phyloP scores from a whole-genome alignment of 2,888 invertebrate genomes.

The Athrips mouffetella region DNA sequence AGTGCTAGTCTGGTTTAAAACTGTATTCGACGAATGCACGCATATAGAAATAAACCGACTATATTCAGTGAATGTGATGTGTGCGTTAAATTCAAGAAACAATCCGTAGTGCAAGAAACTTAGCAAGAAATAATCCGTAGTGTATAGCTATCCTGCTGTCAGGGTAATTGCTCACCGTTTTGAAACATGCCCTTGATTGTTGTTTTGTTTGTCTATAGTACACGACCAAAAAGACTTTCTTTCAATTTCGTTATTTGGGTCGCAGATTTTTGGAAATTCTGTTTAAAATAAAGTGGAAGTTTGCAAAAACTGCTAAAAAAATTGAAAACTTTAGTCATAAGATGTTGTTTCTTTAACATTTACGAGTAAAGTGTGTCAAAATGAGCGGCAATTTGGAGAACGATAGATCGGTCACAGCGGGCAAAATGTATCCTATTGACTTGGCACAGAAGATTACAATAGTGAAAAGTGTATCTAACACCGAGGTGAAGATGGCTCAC shows the following conservation, averaged over 20 bases:
- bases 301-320: background rate
- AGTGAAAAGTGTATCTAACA: conserved; percentile 65
- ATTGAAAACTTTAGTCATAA: background rate
- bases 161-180: too few relatives aligned
- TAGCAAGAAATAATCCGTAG: too few relatives aligned
- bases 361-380: conserved; percentile 29
- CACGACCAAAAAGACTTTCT: conserved; percentile 11
- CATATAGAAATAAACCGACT: too few relatives aligned
- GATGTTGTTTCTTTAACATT: conserved; percentile 16
- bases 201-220: conserved; percentile 17
- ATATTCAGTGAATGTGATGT: too few relatives aligned
- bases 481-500: conserved; percentile 72
- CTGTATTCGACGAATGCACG: too few relatives aligned
- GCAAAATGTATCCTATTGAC: conserved; percentile 78
- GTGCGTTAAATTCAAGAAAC: too few relatives aligned
- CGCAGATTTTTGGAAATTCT: conserved; percentile 14
- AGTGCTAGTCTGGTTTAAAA: too few relatives aligned
- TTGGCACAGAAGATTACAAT: conserved; percentile 75
- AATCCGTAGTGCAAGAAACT: too few relatives aligned
- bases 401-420: conserved; percentile 75
- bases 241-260: conserved; percentile 13
- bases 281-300: background rate
- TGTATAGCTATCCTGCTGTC: too few relatives aligned
- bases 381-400: conserved; percentile 74
- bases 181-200: background rate